Percentiles rank a stretch among this genome's conserved stretches.
phyloP scores from a whole-genome alignment of 2,113 vertebrate species.

The Tachysurus vachellii region DNA sequence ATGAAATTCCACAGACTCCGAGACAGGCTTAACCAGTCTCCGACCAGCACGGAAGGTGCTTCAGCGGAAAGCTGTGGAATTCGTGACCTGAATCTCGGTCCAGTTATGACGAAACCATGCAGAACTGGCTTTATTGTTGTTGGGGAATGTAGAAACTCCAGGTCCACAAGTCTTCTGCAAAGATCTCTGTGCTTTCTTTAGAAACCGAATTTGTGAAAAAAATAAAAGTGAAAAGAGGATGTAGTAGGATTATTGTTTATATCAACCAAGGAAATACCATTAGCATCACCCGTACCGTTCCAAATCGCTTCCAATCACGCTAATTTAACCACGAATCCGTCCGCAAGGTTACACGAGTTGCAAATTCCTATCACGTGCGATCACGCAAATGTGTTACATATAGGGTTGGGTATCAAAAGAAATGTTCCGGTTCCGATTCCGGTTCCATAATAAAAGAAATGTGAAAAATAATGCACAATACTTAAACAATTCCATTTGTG shows the following conservation, averaged over 20 bases:
- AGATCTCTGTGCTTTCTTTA: background rate
- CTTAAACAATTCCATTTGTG: too few relatives aligned
- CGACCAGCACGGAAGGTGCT: conserved; percentile 6
- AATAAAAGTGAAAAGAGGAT: background rate
- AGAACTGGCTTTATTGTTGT: conserved; percentile 45
- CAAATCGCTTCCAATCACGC: background rate
- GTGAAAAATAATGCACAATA: too few relatives aligned
- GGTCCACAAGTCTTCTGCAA: conserved; percentile 23
- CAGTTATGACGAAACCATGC: conserved; percentile 17
- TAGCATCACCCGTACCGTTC: background rate
- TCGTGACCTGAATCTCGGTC: background rate
- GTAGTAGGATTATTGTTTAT: background rate
- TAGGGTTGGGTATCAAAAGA: too few relatives aligned
- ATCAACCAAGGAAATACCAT: background rate
- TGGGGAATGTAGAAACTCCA: conserved; percentile 49
- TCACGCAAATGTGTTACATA: background rate
- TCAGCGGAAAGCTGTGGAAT: conserved; percentile 8
- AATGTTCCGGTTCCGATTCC: too few relatives aligned
- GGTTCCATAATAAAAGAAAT: too few relatives aligned
- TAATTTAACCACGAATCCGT: background rate
- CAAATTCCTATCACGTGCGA: background rate
- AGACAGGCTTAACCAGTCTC: conserved; percentile 49
- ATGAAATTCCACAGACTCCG: background rate
- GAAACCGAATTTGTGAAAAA: background rate
- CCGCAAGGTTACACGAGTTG: background rate